Percentiles rank a stretch among this genome's conserved stretches.
Conservation (phyloP, 2,113 vertebrate species). For the Nothocercus julius region DNA sequence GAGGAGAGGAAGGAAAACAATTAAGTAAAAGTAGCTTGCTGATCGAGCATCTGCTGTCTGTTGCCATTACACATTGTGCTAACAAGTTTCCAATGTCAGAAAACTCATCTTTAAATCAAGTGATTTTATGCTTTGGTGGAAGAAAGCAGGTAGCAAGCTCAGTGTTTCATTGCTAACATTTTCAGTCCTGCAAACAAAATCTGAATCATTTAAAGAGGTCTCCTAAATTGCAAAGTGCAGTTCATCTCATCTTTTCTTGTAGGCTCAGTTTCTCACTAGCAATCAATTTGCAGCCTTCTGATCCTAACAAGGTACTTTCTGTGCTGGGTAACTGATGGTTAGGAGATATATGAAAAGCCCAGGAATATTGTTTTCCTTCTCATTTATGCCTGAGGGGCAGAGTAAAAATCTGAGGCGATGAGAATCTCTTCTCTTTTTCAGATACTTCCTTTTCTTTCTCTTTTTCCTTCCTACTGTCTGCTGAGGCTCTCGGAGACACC, state of each 20-base stretch:
- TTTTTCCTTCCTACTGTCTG: background rate
- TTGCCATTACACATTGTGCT: background rate
- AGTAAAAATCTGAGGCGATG: background rate
- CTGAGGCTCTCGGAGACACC: background rate
- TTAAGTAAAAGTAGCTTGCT: background rate
- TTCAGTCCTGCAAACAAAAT: background rate
- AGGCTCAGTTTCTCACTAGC: background rate
- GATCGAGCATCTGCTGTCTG: background rate
- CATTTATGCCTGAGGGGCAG: background rate
- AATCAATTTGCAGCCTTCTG: background rate
- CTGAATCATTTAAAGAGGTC: background rate
- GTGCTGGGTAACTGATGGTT: background rate
- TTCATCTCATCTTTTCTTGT: background rate
- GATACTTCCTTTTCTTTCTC: background rate
- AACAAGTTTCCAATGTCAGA: background rate
- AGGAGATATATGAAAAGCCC: background rate
- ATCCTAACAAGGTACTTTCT: background rate
- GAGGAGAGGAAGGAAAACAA: background rate
- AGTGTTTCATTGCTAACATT: background rate
- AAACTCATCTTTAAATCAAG: background rate
- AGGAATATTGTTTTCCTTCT: background rate
- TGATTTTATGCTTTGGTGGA: background rate
- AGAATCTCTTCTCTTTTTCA: background rate
- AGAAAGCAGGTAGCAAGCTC: background rate
- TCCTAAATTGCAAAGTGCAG: background rate